Base-by-base conservation (phyloP, 2,888 invertebrate species). In the Stictocephala bisonia region DNA sequence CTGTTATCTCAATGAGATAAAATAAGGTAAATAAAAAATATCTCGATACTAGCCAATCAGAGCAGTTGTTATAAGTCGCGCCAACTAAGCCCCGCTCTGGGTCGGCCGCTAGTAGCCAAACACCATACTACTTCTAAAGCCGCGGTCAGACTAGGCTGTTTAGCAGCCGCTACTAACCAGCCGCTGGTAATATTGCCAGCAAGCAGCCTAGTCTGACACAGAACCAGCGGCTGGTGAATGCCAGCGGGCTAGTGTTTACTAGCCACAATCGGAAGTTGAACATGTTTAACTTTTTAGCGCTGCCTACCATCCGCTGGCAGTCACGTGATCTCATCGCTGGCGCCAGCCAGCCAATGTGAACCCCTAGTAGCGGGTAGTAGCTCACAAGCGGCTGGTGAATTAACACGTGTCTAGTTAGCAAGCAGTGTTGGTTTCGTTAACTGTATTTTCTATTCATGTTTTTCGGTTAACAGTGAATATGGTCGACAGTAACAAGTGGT, bases 401-500 rank as follows among this genome's bases (percentile, higher is more conserved):
- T 53, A 53, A 24, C 26, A 31, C 11, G 26, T 26, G 53, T 26
- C 26, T 53, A 53, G 53, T 53, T 53, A n/a, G 26, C 7, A n/a
- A 13, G 27, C 53, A 6, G 24, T 53, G 53, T 53, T 26, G 9
- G 27, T 53, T n/a, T n/a, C 15, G 53, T 53, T 26, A 15, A n/a
- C 27, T 26, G 53, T 53, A 26, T 53, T 26, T 53, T 53, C 9
- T 35, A 35, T 31, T 60, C 27, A n/a, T 60, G n/a, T 31, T 60
- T 31, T 35, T 22, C 22, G 11, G 13, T 15, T 58, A 27, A 60
- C 31, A 20, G 40, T 64, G 64, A 64, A 64, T 64, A 64, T 64
- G 64, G 41, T 64, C 20, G 64, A 64, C 64, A 64, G n/a, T 24
- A 40, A 41, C 64, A 64, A 64, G 64, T 64, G 64, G 64, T 64